A percentile compares a stretch with the other conserved stretches of the same genome.
Evolutionary conservation across 2,888 invertebrate species (phyloP).

Genomic region (Melieria crassipennis): DNA sequence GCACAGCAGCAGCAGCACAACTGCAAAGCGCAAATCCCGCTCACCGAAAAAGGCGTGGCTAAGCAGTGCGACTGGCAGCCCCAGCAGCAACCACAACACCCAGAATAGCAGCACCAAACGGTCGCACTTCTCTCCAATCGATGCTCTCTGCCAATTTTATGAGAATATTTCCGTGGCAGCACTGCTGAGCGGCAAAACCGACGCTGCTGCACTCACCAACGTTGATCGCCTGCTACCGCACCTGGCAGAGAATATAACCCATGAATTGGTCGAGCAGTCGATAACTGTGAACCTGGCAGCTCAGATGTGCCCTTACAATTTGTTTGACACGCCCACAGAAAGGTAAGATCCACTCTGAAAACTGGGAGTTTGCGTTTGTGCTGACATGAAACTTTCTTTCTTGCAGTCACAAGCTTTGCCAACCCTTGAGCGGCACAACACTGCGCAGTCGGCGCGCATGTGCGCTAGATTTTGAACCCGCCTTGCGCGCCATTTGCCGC

Average conservation of each 20-base stretch:
- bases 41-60: constrained; percentile 60
- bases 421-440: constrained; percentile 66
- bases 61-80: constrained; percentile 41
- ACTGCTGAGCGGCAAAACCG: constrained; percentile 48
- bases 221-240: constrained; percentile 55
- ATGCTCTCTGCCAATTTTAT: constrained; percentile 66
- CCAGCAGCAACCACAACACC: constrained; percentile 46
- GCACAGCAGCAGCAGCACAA: neutral
- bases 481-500: constrained; percentile 75
- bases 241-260: constrained; percentile 56
- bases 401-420: constrained; percentile 68
- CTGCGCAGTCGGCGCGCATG: constrained; percentile 69
- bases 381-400: constrained; percentile 9
- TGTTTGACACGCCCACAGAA: constrained; percentile 54
- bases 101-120: constrained; percentile 2
- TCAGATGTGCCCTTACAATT: constrained; percentile 57
- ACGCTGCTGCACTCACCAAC: constrained; percentile 28
- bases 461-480: constrained; percentile 76
- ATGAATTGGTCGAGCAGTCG: constrained; percentile 57
- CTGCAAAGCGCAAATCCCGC: constrained; percentile 53
- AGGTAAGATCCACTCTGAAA: constrained; percentile 47
- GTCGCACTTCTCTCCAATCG: constrained; percentile 50
- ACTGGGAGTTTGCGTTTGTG: neutral
- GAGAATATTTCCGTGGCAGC: constrained; percentile 61
- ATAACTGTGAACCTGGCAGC: constrained; percentile 55